Percentiles rank a stretch among this genome's conserved stretches.
Conservation (phyloP, 2,888 invertebrate species). For the Minunthozetes semirufus region DNA sequence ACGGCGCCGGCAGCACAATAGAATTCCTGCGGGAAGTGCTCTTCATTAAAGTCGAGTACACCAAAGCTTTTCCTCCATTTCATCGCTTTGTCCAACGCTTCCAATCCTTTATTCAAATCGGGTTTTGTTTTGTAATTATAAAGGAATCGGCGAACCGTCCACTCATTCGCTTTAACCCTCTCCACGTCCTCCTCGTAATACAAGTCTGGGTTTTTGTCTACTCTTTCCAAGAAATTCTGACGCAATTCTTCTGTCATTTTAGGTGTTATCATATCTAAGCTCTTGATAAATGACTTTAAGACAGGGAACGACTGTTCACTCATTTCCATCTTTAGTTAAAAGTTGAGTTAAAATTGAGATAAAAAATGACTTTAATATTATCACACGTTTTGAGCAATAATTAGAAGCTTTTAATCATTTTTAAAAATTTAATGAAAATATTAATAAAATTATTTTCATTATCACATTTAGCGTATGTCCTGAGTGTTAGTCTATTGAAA, state of each 20-base stretch:
- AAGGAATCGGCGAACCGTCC: slow-evolving; percentile 32
- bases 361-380: too few relatives aligned
- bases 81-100: neutral
- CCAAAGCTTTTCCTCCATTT: slow-evolving; percentile 29
- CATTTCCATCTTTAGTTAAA: too few relatives aligned
- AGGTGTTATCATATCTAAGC: too few relatives aligned
- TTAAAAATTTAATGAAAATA: too few relatives aligned
- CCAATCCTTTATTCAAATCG: slow-evolving; percentile 12
- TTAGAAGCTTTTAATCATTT: too few relatives aligned
- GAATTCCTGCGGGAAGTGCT: slow-evolving; percentile 30
- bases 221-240: slow-evolving; percentile 5
- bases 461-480: too few relatives aligned
- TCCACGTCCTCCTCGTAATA: slow-evolving; percentile 27
- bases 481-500: too few relatives aligned
- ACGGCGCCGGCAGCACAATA: slow-evolving; percentile 21
- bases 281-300: too few relatives aligned
- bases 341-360: too few relatives aligned
- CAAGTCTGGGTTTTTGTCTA: slow-evolving; percentile 7
- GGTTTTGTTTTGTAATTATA: neutral
- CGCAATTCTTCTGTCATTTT: slow-evolving; percentile 10
- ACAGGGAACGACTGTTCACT: too few relatives aligned
- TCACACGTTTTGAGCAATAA: too few relatives aligned
- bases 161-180: neutral
- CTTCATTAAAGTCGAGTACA: neutral
- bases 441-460: too few relatives aligned